Conservation (phyloP, 2,113 vertebrate genomes). For the Hippocampus zosterae region DNA sequence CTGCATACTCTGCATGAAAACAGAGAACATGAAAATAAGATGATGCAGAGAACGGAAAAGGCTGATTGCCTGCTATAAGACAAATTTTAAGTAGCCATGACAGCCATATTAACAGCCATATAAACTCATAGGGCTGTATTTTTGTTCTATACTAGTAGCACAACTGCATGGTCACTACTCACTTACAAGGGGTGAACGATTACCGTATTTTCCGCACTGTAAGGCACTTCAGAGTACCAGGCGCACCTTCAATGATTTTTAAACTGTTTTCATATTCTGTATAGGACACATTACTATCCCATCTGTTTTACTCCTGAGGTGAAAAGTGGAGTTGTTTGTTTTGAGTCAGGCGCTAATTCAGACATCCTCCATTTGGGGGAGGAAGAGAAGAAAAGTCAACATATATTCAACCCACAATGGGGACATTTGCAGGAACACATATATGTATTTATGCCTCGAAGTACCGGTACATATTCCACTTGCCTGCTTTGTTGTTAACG, state of each 20-base stretch:
- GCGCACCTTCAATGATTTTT: too few species aligned
- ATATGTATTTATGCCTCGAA: background rate
- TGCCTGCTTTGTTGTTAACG: constrained; percentile 88
- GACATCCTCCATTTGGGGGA: background rate
- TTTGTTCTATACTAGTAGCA: too few species aligned
- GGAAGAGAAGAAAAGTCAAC: background rate
- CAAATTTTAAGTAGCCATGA: too few species aligned
- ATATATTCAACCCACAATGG: background rate
- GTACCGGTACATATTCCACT: constrained; percentile 5
- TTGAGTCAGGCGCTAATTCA: background rate
- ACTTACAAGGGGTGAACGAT: too few species aligned
- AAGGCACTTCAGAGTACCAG: too few species aligned
- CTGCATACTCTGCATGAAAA: constrained; percentile 80
- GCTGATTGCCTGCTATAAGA: too few species aligned
- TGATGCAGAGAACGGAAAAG: background rate
- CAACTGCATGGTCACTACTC: too few species aligned
- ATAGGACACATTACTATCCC: background rate
- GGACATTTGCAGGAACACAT: background rate
- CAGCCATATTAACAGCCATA: too few species aligned
- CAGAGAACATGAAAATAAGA: background rate
- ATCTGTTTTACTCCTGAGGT: background rate
- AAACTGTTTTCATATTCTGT: too few species aligned
- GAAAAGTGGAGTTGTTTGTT: background rate
- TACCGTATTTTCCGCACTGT: too few species aligned
- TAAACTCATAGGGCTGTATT: too few species aligned